Evolutionary conservation across 2,888 invertebrate genomes (phyloP).

Genomic region (Drosophila subsilvestris): DNA sequence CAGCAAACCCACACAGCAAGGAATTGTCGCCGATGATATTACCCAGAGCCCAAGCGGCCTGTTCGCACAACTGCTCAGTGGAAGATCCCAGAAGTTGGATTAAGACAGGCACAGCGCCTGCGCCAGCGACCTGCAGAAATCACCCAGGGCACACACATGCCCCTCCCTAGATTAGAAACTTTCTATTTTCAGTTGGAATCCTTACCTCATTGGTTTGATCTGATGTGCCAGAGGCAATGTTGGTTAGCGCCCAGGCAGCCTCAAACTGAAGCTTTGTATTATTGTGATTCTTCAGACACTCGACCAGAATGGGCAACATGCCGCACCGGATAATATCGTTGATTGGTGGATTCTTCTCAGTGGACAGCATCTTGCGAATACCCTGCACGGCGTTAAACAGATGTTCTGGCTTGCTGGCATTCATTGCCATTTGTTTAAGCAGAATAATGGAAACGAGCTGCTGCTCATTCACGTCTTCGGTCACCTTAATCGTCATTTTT

Average conservation of each 20-base stretch:
- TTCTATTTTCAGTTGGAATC: neutral
- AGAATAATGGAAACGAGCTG: no score
- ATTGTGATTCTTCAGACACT: slow-evolving; percentile 93
- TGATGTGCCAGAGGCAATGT: slow-evolving; percentile 97
- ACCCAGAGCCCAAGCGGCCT: slow-evolving; percentile 99
- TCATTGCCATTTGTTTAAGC: slow-evolving; percentile 67
- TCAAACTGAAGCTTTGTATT: slow-evolving; percentile 97
- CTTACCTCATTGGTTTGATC: slow-evolving; percentile 91
- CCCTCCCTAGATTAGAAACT: neutral
- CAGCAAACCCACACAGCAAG: slow-evolving; percentile 96
- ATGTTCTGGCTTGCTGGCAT: slow-evolving; percentile 90
- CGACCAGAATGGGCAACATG: slow-evolving; percentile 96
- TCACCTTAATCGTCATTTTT: no score
- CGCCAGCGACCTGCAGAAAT: slow-evolving; percentile 89
- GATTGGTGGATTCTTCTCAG: slow-evolving; percentile 99
- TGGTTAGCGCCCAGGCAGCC: slow-evolving; percentile 98
- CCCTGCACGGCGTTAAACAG: slow-evolving; percentile 97
- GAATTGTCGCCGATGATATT: slow-evolving; percentile 95
- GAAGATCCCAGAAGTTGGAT: slow-evolving; percentile 95
- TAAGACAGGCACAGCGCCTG: slow-evolving; percentile 98
- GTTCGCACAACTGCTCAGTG: slow-evolving; percentile 99
- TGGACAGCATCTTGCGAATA: slow-evolving; percentile 97
- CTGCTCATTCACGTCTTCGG: no score
- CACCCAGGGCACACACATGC: neutral
- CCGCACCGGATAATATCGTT: slow-evolving; percentile 97